Evolutionary conservation across 53 echinoderm and acorn worm species (phyloP), one percentile per base, ranked within the genome.

Genomic region (Stichopus horrens): DNA sequence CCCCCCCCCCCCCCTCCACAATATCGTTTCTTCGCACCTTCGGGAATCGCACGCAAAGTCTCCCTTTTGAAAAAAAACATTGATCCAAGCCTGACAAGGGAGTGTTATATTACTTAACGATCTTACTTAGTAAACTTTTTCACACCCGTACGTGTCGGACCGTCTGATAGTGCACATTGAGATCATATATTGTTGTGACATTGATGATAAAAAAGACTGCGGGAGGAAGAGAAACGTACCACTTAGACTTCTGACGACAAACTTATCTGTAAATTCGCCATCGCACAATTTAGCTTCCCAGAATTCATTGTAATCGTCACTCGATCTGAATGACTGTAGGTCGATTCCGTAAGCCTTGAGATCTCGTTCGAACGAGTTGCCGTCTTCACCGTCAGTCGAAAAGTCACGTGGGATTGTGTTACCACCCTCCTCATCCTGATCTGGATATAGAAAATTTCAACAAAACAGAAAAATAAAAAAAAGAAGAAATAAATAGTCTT

Each of bases 211-310:
- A 0, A 18, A 66, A 66, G 11, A 74, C 7, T 6, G 16, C 7
- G 53, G 8, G 4, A 77, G 53, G 7, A n/a, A 77, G 4, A 54
- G 6, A n/a, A 4, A 13, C 85, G 63, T 85, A 85, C 85, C 85
- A 59, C 85, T 85, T 5, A 85, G 85, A 67, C 85, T 85, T 7
- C 85, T 85, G 5, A 85, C 85, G 66, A 85, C 52, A n/a, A 85
- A 23, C 85, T 52, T 63, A n/a, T 67, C 85, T 7, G 23, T 85
- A 51, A 37, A 52, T 5, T 10, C 18, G 9, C 85, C 85, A 66
- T 59, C 85, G 52, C 68, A 85, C 21, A 85, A 16, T 9, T 23
- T 37, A 3, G 85, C 85, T 6, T 85, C 85, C 85, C 85, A 85
- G 52, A 85, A 85, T 51, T 85, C 85, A 67, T 85, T 85, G 63